Evolutionary conservation across 2,113 vertebrate species (phyloP).

Genomic region (Galeopterus variegatus): DNA sequence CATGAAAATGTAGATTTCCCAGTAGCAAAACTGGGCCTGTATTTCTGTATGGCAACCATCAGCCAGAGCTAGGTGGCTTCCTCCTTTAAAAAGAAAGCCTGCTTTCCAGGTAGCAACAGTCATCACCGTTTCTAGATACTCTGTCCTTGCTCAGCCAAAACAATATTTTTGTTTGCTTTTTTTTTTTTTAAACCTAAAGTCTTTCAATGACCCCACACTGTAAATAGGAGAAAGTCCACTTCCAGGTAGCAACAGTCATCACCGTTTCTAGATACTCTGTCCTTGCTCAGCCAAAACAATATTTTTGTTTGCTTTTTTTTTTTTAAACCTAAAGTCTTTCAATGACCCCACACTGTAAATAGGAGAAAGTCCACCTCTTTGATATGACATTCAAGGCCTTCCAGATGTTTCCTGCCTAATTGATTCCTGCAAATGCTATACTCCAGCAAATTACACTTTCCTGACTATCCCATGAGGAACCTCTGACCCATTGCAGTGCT

Average conservation of each 20-base stretch:
- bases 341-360: not conserved
- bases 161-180: not conserved
- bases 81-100: not conserved
- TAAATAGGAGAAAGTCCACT: not conserved
- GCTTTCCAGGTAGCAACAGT: not conserved
- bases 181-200: constrained; percentile 11
- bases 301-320: not conserved
- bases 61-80: not conserved
- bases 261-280: not conserved
- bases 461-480: not conserved
- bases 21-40: not conserved
- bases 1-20: not conserved
- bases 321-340: not conserved
- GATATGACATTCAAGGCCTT: not conserved
- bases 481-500: not conserved
- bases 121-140: not conserved
- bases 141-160: not conserved
- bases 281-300: not conserved
- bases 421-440: not conserved
- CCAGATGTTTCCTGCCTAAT: not conserved
- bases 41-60: not conserved
- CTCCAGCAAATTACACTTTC: not conserved
- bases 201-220: not conserved
- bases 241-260: not conserved
- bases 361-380: not conserved